Evolutionary conservation across 2,113 vertebrate genomes (phyloP), one percentile per base, ranked within the genome.

Genomic region (Embiotoca jacksoni): DNA sequence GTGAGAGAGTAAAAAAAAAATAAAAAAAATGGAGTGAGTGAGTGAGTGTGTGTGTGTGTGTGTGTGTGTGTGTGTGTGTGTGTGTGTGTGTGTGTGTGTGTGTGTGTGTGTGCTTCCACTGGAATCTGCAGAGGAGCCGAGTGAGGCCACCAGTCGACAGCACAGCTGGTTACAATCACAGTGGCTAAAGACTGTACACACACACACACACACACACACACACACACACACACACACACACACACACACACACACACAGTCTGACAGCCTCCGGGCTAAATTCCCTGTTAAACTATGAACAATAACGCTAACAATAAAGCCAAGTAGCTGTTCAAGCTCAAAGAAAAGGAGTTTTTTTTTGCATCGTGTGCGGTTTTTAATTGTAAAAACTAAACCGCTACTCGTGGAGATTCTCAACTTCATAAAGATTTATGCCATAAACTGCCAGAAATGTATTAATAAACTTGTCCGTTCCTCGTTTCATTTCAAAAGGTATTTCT

Each of bases 101-200:
- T 54, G 5, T n/a, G 56, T 60, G 39, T 35, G 59, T 6, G 10
- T 32, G 31, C 6, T n/a, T 67, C 56, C 53, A 63, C 6, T 52
- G 75, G 75, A 77, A 86, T 84, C 81, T 75, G 56, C 53, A 65
- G 58, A 71, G 62, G 65, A 62, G 84, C 56, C 23, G 75, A 89
- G 75, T 75, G 85, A 86, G 64, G 75, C 76, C 85, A 75, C 71
- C 85, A 66, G 55, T 90, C 78, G 46, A 78, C 72, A 73, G 75
- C 74, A 77, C 88, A 88, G 88, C 84, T 88, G 90, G 84, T 88
- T 79, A 44, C 75, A 87, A 88, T 90, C 84, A 83, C 23, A 63
- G 66, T 47, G 60, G 61, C 68, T 53, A 41, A 60, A 31, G 35
- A 46, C 39, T 23, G n/a, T 23, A 75, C 67, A 70, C 53, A 33